phyloP scores from a whole-genome alignment of 2,888 invertebrate genomes.

The Brassicogethes aeneus region DNA sequence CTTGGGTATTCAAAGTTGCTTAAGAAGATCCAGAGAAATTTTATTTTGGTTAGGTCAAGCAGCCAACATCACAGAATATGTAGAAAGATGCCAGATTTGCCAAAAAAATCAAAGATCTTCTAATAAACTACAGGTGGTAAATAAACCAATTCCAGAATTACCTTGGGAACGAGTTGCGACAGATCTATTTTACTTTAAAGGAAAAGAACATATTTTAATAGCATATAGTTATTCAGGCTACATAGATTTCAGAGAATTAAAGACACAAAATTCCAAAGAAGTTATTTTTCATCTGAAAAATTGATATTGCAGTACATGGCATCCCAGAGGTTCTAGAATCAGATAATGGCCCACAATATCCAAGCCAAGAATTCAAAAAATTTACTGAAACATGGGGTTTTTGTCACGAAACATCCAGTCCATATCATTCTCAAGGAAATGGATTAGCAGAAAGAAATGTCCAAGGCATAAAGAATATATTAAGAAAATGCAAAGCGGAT shows the following conservation, averaged over 20 bases:
- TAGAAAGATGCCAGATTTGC: neutral
- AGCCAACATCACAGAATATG: neutral
- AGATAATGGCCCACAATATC: slow-evolving; percentile 8
- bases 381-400: slow-evolving; percentile 5
- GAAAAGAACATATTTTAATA: neutral
- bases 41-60: neutral
- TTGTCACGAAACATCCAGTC: slow-evolving; percentile 5
- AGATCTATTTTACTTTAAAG: neutral
- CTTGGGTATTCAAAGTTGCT: too few species aligned
- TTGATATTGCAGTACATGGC: slow-evolving; percentile 9
- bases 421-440: slow-evolving; percentile 5
- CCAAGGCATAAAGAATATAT: neutral
- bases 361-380: slow-evolving; percentile 6
- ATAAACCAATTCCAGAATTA: neutral
- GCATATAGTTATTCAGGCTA: neutral
- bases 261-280: neutral
- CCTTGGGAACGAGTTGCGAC: neutral
- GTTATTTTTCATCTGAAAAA: slow-evolving; percentile 6
- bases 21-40: neutral
- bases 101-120: neutral
- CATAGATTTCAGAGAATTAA: neutral
- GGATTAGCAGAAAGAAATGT: slow-evolving; percentile 4
- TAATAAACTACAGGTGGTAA: neutral
- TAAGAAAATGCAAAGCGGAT: neutral
- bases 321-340: slow-evolving; percentile 6